Base-by-base conservation (phyloP, 2,888 invertebrate species). In the Lordiphosa andalusiaca region DNA sequence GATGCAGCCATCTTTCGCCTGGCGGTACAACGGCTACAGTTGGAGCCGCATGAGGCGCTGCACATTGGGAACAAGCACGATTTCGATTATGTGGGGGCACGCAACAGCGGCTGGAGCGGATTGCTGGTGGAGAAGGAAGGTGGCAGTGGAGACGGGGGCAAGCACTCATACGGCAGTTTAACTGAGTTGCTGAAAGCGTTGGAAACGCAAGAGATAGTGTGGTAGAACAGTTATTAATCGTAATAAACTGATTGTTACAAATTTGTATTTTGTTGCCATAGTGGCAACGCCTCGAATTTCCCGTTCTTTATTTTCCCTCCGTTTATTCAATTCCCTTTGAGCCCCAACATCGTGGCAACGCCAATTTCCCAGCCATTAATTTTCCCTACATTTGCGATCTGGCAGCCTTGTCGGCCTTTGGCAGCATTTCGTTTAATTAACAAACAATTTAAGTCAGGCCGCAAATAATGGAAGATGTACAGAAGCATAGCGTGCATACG, bases 401-500 rank as follows among this genome's bases (percentile, higher is more conserved):
- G 19, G 19, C 19, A 19, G 19, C 19, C 19, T 4, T 19, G 19
- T 19, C 16, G 16, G 16, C 16, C 16, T 16, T 21, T 3, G 23
- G 0, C 23, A 23, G 23, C 7, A 25, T 6, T 7, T 7, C 2
- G 2, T 6, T 25, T 25, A 25, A 25, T 25, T 25, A 2, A 25
- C 3, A 5, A 9, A 13, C 0, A 48, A 23, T 49, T 51, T 38
- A 16, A 49, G 42, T 39, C 4, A 40, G 51, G 25, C 23, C 30
- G n/a, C 5, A 9, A 91, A 90, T 33, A 91, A 90, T 91, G 76
- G 94, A 95, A 90, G 96, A 96, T 82, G 98, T 98, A 7, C 98
- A 98, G 87, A 94, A 96, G 82, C 98, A 98, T 90, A 98, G 98
- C 4, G 98, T 98, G 1, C 98, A 98, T 88, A 98, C 98, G 0